Conservation (phyloP, 92 coral and sea anemone genomes). For the Siderastrea radians region DNA sequence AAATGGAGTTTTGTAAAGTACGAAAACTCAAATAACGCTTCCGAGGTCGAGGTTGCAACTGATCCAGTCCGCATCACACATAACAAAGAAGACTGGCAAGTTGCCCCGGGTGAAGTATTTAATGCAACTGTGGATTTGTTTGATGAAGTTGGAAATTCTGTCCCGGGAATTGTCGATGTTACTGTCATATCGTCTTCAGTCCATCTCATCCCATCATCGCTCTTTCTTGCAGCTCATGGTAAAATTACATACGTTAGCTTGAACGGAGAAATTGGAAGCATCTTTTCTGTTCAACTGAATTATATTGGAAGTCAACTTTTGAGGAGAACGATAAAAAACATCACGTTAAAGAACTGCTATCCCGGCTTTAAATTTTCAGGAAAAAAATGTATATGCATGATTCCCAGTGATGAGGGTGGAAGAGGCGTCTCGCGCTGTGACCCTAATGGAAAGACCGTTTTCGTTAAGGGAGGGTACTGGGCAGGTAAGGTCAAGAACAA, state of each 20-base stretch:
- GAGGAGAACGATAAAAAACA: conserved; percentile 37
- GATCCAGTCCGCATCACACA: conserved; percentile 77
- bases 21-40: neutral
- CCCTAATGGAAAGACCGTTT: conserved; percentile 56
- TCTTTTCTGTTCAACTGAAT: conserved; percentile 62
- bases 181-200: conserved; percentile 36
- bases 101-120: conserved; percentile 85
- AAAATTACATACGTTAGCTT: conserved; percentile 53
- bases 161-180: conserved; percentile 81
- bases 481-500: conserved; percentile 71
- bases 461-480: conserved; percentile 90
- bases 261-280: conserved; percentile 50
- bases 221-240: conserved; percentile 69
- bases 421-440: conserved; percentile 82
- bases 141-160: conserved; percentile 86
- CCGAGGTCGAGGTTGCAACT: conserved; percentile 76
- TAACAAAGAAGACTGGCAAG: conserved; percentile 76
- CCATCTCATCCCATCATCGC: conserved; percentile 50
- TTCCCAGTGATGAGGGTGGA: conserved; percentile 1
- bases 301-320: conserved; percentile 78
- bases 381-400: conserved; percentile 70
- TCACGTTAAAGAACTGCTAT: conserved; percentile 66
- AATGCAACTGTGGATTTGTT: conserved; percentile 68
- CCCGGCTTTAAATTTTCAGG: conserved; percentile 60
- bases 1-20: conserved; percentile 83